phyloP scores from a whole-genome alignment of 2,888 invertebrate species.

The Oligia fasciuncula region DNA sequence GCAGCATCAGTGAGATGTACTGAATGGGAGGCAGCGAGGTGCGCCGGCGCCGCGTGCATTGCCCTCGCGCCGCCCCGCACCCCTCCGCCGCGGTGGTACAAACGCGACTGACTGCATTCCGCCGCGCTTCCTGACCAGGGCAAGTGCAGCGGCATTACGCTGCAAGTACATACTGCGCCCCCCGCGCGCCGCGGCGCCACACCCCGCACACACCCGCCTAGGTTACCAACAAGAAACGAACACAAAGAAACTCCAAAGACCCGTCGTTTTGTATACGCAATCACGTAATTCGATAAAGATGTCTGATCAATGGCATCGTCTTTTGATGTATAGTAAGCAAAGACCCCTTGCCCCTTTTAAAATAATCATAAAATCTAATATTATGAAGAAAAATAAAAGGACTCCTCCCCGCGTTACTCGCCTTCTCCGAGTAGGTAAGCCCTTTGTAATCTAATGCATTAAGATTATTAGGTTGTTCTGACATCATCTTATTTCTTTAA shows the following conservation, averaged over 20 bases:
- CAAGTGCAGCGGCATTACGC: slow-evolving; percentile 88
- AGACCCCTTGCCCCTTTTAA: slow-evolving; percentile 78
- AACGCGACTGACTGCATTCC: slow-evolving; percentile 90
- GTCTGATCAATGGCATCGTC: slow-evolving; percentile 74
- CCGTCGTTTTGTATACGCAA: slow-evolving; percentile 69
- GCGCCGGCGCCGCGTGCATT: slow-evolving; percentile 87
- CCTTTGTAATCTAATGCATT: slow-evolving; percentile 87
- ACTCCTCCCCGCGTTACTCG: slow-evolving; percentile 71
- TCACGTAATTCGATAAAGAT: slow-evolving; percentile 77
- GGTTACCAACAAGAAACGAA: slow-evolving; percentile 70
- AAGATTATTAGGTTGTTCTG: slow-evolving; percentile 85
- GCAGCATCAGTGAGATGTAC: slow-evolving; percentile 80
- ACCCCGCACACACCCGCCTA: slow-evolving; percentile 69
- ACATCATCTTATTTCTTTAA: slow-evolving; percentile 81
- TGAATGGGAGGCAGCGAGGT: slow-evolving; percentile 84
- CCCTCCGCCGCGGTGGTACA: slow-evolving; percentile 75
- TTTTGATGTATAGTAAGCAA: slow-evolving; percentile 74
- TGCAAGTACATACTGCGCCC: slow-evolving; percentile 82
- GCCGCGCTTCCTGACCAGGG: slow-evolving; percentile 89
- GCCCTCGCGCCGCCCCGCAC: slow-evolving; percentile 79
- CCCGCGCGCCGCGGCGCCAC: slow-evolving; percentile 65
- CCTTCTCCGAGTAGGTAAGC: slow-evolving; percentile 72
- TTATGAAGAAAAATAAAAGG: slow-evolving; percentile 81
- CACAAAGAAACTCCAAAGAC: slow-evolving; percentile 75
- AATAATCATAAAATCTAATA: slow-evolving; percentile 85